Conservation (phyloP, 2,113 vertebrate species). For the Natator depressus region DNA sequence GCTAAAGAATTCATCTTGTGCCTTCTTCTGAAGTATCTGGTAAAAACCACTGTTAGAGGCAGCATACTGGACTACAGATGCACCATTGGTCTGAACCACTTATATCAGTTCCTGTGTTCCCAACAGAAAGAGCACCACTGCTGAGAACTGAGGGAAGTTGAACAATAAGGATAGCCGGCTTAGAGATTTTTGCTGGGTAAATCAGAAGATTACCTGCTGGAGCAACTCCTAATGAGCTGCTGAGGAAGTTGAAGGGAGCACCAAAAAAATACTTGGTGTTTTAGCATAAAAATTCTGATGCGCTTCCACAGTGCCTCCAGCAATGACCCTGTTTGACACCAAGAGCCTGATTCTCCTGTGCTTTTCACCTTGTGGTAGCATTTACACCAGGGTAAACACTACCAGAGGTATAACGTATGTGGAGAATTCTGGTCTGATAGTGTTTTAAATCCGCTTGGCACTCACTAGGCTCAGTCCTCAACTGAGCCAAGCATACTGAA, state of each 20-base stretch:
- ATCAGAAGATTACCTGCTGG: neutral
- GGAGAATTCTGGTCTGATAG: neutral
- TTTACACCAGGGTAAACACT: neutral
- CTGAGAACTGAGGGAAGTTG: neutral
- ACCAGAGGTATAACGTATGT: fast-evolving
- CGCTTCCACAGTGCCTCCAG: neutral
- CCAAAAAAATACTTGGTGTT: neutral
- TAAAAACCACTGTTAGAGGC: neutral
- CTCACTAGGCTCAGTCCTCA: neutral
- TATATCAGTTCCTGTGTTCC: neutral
- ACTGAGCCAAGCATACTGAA: fast-evolving
- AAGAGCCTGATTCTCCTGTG: neutral
- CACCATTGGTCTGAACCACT: neutral
- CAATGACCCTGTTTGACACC: neutral
- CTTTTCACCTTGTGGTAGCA: neutral
- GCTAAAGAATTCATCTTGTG: neutral
- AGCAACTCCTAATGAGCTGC: neutral
- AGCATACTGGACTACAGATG: neutral
- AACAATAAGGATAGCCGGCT: neutral
- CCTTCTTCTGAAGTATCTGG: neutral
- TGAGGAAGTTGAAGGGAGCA: neutral
- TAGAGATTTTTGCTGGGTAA: neutral
- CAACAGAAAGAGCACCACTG: neutral
- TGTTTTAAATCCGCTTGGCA: neutral
- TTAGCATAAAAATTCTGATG: neutral